phyloP scores from a whole-genome alignment of 2,113 vertebrate genomes.

The Pontoporia blainvillei region DNA sequence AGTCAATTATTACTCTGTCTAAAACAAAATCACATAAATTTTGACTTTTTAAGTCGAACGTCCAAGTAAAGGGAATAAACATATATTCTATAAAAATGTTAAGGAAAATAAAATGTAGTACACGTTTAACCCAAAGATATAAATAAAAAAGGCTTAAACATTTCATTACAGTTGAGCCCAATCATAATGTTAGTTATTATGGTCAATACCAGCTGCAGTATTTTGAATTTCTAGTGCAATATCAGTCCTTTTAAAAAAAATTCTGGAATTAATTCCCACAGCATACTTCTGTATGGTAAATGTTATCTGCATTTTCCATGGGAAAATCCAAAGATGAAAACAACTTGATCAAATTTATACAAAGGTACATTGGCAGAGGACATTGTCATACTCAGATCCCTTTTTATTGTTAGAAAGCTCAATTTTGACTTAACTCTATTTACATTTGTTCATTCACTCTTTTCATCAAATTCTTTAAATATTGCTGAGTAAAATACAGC shows the following conservation, averaged over 20 bases:
- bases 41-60: neutral
- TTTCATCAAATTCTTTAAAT: neutral
- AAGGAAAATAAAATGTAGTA: neutral
- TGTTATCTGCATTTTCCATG: neutral
- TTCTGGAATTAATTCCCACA: neutral
- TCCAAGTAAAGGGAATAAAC: neutral
- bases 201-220: neutral
- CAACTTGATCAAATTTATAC: neutral
- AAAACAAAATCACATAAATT: neutral
- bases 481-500: neutral
- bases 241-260: neutral
- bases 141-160: neutral
- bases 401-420: neutral
- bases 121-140: neutral
- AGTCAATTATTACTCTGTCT: neutral
- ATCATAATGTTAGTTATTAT: neutral
- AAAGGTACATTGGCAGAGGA: neutral
- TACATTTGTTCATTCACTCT: neutral
- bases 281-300: neutral
- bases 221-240: neutral
- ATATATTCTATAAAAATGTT: neutral
- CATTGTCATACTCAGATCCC: neutral
- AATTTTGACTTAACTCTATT: neutral
- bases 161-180: neutral
- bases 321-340: conserved; percentile 30